Percentiles rank a stretch among this genome's conserved stretches.
phyloP scores from a whole-genome alignment of 1,140 invertebrate genomes.

The Plectrocnemia conspersa region DNA sequence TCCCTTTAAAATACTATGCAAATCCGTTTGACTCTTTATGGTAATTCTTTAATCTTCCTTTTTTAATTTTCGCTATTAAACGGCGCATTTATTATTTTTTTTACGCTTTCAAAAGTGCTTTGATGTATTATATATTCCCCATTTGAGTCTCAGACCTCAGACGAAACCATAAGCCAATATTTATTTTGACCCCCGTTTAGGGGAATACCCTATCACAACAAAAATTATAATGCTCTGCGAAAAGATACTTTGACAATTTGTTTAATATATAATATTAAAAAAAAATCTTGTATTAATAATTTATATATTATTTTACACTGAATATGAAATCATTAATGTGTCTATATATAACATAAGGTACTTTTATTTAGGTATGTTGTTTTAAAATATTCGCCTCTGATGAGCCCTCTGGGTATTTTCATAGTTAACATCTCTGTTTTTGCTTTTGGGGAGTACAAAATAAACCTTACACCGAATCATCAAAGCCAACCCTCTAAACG shows the following conservation, averaged over 20 bases:
- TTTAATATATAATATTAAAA: constrained; percentile 6
- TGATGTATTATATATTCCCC: constrained; percentile 22
- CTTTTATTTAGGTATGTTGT: background rate
- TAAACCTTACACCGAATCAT: constrained; percentile 2
- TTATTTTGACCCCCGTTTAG: constrained; percentile 26
- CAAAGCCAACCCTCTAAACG: constrained; percentile 12
- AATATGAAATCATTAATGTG: background rate
- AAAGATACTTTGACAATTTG: background rate
- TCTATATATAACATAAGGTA: too few relatives aligned
- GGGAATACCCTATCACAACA: constrained; percentile 28
- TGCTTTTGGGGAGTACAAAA: background rate
- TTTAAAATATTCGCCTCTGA: background rate
- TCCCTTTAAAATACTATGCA: constrained; percentile 15
- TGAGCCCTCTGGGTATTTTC: constrained; percentile 15
- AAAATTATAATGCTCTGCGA: constrained; percentile 27
- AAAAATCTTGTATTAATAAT: background rate
- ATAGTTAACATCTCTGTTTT: constrained; percentile 1
- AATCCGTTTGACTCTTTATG: constrained; percentile 28
- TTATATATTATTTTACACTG: constrained; percentile 1
- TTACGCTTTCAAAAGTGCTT: constrained; percentile 16
- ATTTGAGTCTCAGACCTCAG: constrained; percentile 28
- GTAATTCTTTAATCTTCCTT: constrained; percentile 34
- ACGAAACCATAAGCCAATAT: constrained; percentile 35
- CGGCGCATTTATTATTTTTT: constrained; percentile 25
- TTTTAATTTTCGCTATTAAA: constrained; percentile 29